These are phyloP conservation scores for Thunnus albacares DNA, from an alignment of 2,797 vertebrate species.

Conservation along the genomic window DNA sequence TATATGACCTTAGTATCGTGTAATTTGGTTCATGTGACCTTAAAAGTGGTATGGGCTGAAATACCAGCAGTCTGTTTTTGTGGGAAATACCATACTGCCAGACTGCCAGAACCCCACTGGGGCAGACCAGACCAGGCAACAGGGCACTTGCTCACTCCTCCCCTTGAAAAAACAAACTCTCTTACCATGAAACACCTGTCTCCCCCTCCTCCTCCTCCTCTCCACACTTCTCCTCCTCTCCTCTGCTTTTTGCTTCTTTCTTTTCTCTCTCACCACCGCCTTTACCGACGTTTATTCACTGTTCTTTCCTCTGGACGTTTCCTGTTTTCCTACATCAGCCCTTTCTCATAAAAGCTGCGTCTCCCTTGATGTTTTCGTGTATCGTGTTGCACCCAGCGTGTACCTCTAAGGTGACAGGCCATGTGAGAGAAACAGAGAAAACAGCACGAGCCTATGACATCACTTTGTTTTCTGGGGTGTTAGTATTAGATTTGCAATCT, in stretches of 20 bases:
- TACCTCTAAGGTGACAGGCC: conserved; percentile 19
- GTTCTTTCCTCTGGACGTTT: conserved; percentile 34
- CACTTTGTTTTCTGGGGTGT: conserved; percentile 16
- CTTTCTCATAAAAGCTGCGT: conserved; percentile 25
- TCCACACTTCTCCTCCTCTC: background rate
- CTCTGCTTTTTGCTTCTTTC: conserved; percentile 18
- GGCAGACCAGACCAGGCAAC: conserved; percentile 55
- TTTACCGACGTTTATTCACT: conserved; percentile 17
- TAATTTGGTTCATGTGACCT: conserved; percentile 57
- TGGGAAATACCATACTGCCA: conserved; percentile 67
- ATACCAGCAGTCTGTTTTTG: conserved; percentile 68
- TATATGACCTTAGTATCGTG: conserved; percentile 45
- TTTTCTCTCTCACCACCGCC: conserved; percentile 3
- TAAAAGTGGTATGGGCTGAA: conserved; percentile 58
- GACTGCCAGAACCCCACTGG: conserved; percentile 57
- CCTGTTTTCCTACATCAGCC: conserved; percentile 41
- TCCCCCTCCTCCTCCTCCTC: background rate
- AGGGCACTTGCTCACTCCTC: conserved; percentile 70
- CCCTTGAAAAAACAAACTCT: conserved; percentile 79
- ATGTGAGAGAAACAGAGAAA: conserved; percentile 12
- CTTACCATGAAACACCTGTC: conserved; percentile 76
- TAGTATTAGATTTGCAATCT: background rate
- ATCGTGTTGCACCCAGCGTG: conserved; percentile 11
- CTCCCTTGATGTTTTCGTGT: conserved; percentile 34
- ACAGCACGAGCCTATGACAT: background rate